Evolutionary conservation across 1,140 invertebrate species (phyloP).

Genomic region (Lepeophtheirus salmonis): DNA sequence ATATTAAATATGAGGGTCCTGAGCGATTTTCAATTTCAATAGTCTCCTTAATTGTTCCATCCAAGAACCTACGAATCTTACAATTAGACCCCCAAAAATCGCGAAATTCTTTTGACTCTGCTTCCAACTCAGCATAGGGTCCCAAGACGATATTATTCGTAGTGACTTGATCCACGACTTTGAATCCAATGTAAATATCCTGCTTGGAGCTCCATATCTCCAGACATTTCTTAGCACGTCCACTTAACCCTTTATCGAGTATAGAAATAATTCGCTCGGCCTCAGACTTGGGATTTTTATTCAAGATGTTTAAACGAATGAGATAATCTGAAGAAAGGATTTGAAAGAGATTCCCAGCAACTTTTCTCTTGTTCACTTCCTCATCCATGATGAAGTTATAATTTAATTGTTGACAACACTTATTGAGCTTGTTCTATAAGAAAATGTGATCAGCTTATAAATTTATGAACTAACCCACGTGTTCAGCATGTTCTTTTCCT

Average conservation of each 20-base stretch:
- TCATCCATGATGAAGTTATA: no score
- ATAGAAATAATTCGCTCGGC: not conserved
- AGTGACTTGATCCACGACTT: not conserved
- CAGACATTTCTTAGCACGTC: not conserved
- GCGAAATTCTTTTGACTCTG: not conserved
- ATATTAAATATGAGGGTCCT: not conserved
- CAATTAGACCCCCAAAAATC: conserved; percentile 3
- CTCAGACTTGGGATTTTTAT: not conserved
- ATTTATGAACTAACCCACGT: no score
- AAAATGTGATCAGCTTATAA: no score
- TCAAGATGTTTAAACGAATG: not conserved
- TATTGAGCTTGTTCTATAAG: no score
- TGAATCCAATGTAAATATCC: not conserved
- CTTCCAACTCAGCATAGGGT: not conserved
- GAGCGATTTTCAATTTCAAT: not conserved
- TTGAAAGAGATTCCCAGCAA: not conserved
- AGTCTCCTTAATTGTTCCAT: conserved; percentile 1
- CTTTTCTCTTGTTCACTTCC: no score
- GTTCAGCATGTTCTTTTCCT: no score
- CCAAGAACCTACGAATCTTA: not conserved
- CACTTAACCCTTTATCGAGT: not conserved
- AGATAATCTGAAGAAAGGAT: not conserved
- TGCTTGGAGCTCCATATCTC: not conserved
- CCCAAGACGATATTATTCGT: not conserved
- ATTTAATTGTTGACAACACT: no score